Evolutionary conservation across 2,888 invertebrate genomes (phyloP), one percentile per base, ranked within the genome.

Genomic region (Thymelicus sylvestris): DNA sequence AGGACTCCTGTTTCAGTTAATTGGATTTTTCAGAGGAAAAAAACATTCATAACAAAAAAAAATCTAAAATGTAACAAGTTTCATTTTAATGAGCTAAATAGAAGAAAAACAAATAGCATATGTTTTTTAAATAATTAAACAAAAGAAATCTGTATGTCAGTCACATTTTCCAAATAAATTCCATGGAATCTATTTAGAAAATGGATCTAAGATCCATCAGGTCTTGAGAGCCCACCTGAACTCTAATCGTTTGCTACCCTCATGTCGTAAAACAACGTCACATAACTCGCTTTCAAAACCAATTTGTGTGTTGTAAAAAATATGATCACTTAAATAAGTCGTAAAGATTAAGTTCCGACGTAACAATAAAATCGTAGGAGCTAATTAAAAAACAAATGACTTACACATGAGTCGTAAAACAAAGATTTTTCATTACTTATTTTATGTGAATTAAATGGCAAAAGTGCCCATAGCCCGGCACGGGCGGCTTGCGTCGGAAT

Each of bases 301-400:
- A 57, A 57, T 57, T 60, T 41, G 39, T 39, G n/a, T 60, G 39
- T 41, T 60, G 39, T 39, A 41, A 41, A 60, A 39, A 41, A 19
- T 41, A 41, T 60, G 60, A 60, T 41, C 41, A 60, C 41, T 41
- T 60, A 41, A 60, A 60, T 41, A 41, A 60, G 39, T 60, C 60
- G 41, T 60, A 60, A 60, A 60, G 41, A 60, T 60, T 60, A 60
- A 39, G 60, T 60, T 41, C 41, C 19, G 31, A 39, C 41, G 10
- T 60, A 60, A 60, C 60, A 60, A 60, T 60, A 60, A 60, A 60
- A 41, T 60, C 15, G 60, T 60, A 41, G 60, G 15, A 41, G 15
- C 41, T 39, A 60, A 60, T 41, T 60, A 60, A 41, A 60, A 59
- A 60, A 60, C 41, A 41, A 60, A 60, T 41, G 41, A 60, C 60